These are phyloP conservation scores for Orientallactaga sibirica DNA, from an alignment of 2,797 vertebrate genomes.

Conservation along the genomic window DNA sequence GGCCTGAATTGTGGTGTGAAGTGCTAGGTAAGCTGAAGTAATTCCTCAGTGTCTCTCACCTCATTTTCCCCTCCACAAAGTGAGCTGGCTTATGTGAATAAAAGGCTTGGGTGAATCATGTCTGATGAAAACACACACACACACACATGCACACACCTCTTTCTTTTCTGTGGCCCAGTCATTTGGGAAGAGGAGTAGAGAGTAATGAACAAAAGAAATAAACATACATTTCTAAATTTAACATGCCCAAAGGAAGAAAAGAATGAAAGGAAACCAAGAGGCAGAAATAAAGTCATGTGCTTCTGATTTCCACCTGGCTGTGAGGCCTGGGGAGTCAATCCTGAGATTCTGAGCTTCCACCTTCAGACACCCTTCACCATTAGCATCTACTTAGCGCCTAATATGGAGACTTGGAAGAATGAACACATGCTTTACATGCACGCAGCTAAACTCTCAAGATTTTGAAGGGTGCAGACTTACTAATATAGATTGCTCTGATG, in stretches of 20 bases:
- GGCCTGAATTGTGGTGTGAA: neutral
- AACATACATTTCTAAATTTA: conserved; percentile 1
- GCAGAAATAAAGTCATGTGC: neutral
- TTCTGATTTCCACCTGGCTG: neutral
- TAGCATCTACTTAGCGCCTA: conserved; percentile 67
- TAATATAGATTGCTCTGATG: neutral
- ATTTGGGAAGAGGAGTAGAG: too few relatives aligned
- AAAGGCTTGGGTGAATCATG: neutral
- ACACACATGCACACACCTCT: too few relatives aligned
- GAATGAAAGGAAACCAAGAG: neutral
- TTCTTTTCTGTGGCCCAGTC: neutral
- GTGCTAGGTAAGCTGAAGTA: neutral
- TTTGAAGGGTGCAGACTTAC: neutral
- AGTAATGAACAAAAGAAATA: neutral
- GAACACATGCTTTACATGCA: conserved; percentile 27
- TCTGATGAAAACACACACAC: neutral
- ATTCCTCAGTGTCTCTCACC: neutral
- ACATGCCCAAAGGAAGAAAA: neutral
- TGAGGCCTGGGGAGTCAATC: neutral
- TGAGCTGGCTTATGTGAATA: neutral
- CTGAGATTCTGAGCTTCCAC: neutral
- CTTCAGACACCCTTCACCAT: neutral
- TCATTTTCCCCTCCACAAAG: neutral
- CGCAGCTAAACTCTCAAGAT: neutral
- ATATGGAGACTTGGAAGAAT: conserved; percentile 30